Evolutionary conservation across 37 sponge, comb jelly and placozoan genomes (phyloP), one percentile per base, ranked within the genome.

Genomic region (Cliona cf. orientalis): DNA sequence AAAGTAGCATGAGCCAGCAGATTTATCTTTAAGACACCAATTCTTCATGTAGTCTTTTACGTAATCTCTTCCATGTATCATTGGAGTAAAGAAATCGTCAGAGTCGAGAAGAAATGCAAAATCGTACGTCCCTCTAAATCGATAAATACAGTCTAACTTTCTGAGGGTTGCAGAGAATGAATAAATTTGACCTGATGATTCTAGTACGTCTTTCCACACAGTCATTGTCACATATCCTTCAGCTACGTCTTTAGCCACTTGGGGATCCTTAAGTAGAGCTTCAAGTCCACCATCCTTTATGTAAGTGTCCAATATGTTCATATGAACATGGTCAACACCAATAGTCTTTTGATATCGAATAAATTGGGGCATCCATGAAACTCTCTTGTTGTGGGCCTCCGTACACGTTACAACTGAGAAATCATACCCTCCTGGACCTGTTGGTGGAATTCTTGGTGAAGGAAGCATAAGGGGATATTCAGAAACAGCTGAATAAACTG

Each of bases 1-100:
- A 9, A 72, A 72, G 26, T 37, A 31, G 28, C 72, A 72, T 17
- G 72, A 72, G 11, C 32, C 72, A 22, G 46, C 45, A 31, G 46
- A 23, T 46, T 46, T n/a, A 21, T 26, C n/a, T n/a, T n/a, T n/a
- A 41, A 1, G n/a, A 46, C 72, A 72, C 33, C 41, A 72, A 1
- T 46, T 25, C 29, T 49, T 5, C 31, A 72, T 45, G 28, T 72
- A 72, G 29, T 72, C 45, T 7, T 72, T 42, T 29, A 72, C 32
- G n/a, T 7, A 12, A 14, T 28, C 28, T 22, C 12, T 31, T 12
- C 46, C 46, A 9, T 32, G 46, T 22, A 46, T 11, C 7, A 46
- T 25, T 33, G 75, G 75, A 72, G 72, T 72, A 53, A 72, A 72
- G 72, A 72, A 72, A 22, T 72, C 72, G 29, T 72, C 72, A 28